phyloP scores from a whole-genome alignment of 2,888 invertebrate species.

The Polylopha cassiicola region DNA sequence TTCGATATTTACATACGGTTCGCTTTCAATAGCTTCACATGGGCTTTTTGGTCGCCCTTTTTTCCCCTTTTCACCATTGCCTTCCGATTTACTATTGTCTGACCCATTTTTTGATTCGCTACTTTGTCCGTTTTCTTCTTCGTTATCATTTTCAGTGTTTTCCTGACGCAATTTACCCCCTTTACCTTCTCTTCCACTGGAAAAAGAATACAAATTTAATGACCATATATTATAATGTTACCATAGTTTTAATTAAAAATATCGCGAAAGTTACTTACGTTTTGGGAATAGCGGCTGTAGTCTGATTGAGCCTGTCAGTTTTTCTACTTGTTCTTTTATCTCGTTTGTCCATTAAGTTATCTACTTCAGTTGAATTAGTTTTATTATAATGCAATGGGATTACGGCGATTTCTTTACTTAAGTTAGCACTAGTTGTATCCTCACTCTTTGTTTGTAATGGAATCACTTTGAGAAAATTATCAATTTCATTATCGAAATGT shows the following conservation, averaged over 20 bases:
- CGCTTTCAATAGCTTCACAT: slow-evolving; percentile 81
- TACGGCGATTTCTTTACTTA: slow-evolving; percentile 49
- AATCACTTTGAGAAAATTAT: slow-evolving; percentile 56
- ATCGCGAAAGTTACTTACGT: slow-evolving; percentile 46
- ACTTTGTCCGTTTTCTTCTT: slow-evolving; percentile 35
- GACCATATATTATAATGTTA: not conserved
- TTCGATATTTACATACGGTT: slow-evolving; percentile 82
- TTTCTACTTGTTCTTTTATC: slow-evolving; percentile 73
- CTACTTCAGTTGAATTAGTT: slow-evolving; percentile 62
- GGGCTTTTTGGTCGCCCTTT: slow-evolving; percentile 78
- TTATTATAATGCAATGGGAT: slow-evolving; percentile 57
- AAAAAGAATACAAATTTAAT: slow-evolving; percentile 14
- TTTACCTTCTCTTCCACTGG: slow-evolving; percentile 67
- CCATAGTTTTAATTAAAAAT: not conserved
- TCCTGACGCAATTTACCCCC: slow-evolving; percentile 54
- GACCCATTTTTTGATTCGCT: slow-evolving; percentile 30
- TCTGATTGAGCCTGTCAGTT: slow-evolving; percentile 70
- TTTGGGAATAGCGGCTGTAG: slow-evolving; percentile 69
- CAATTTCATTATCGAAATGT: slow-evolving; percentile 43
- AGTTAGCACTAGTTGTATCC: slow-evolving; percentile 29
- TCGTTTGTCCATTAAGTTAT: slow-evolving; percentile 57
- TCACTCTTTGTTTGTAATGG: slow-evolving; percentile 40
- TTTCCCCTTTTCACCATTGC: slow-evolving; percentile 50
- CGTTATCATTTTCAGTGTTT: slow-evolving; percentile 33
- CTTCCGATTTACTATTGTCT: slow-evolving; percentile 42